These are phyloP conservation scores for Falcaria lacertinaria DNA, from an alignment of 2,888 invertebrate genomes.

Conservation along the genomic window DNA sequence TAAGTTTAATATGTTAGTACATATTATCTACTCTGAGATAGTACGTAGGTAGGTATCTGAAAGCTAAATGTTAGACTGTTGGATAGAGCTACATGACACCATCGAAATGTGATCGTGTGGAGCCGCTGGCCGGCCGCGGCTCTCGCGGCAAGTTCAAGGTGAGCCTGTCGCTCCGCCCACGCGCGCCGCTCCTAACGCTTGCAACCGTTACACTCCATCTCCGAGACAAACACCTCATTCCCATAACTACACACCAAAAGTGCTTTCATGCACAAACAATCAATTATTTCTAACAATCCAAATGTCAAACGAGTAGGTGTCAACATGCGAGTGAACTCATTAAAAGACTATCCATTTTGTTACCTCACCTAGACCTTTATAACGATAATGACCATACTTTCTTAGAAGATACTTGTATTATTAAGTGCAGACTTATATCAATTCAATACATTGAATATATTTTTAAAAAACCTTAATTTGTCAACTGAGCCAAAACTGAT, in stretches of 20 bases:
- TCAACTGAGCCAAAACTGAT: background rate
- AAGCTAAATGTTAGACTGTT: conserved; percentile 6
- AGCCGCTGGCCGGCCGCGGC: conserved; percentile 31
- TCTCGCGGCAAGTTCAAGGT: conserved; percentile 78
- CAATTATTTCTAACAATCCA: conserved; percentile 38
- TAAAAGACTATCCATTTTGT: conserved; percentile 4
- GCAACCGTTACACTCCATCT: conserved; percentile 54
- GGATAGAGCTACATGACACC: conserved; percentile 27
- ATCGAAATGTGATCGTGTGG: conserved; percentile 22
- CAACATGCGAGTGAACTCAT: conserved; percentile 37
- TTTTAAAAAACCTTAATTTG: no score
- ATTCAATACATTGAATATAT: no score
- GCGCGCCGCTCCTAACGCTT: conserved; percentile 57
- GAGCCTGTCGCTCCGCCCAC: conserved; percentile 76
- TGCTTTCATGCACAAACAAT: conserved; percentile 46
- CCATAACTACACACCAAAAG: conserved; percentile 30
- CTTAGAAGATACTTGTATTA: no score
- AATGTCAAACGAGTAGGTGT: conserved; percentile 28
- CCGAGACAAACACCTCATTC: conserved; percentile 53
- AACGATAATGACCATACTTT: no score
- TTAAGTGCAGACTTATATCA: no score
- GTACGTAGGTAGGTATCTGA: background rate
- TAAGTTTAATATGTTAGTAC: no score
- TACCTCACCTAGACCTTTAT: background rate
- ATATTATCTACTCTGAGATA: no score